These are phyloP conservation scores for Margaritifera margaritifera DNA, from an alignment of 2,888 invertebrate species.

Conservation along the genomic window DNA sequence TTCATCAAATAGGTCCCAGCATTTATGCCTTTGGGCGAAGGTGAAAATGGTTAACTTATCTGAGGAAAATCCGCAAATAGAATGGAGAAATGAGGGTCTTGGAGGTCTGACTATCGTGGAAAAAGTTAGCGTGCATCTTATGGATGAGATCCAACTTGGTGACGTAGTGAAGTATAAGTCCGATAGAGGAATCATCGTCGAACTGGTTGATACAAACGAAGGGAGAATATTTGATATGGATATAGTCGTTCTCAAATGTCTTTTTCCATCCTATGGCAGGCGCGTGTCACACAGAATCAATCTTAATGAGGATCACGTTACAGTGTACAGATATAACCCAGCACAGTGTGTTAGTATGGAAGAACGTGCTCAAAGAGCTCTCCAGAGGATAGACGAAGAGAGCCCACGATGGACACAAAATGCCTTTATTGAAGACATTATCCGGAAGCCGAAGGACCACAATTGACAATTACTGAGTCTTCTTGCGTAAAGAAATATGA, in stretches of 20 bases:
- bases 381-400: not conserved
- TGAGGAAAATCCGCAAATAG: no score
- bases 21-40: no score
- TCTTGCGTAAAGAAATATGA: no score
- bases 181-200: not conserved
- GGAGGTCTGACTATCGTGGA: no score
- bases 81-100: no score
- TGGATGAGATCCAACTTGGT: not conserved
- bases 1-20: no score
- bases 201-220: not conserved
- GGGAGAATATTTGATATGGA: conserved; percentile 7
- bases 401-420: conserved; percentile 3
- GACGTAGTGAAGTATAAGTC: conserved; percentile 4
- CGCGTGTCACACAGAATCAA: not conserved
- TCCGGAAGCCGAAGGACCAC: no score
- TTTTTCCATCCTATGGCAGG: not conserved
- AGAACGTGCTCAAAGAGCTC: conserved; percentile 3
- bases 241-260: not conserved
- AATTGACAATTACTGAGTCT: no score
- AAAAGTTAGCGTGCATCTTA: not conserved
- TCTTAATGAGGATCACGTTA: conserved; percentile 4
- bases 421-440: conserved; percentile 2
- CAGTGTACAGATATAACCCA: conserved; percentile 2
- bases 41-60: no score
- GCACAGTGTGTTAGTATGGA: conserved; percentile 8